phyloP scores from a whole-genome alignment of 2,888 invertebrate species.

The Cataglyphis rosenhaueri region DNA sequence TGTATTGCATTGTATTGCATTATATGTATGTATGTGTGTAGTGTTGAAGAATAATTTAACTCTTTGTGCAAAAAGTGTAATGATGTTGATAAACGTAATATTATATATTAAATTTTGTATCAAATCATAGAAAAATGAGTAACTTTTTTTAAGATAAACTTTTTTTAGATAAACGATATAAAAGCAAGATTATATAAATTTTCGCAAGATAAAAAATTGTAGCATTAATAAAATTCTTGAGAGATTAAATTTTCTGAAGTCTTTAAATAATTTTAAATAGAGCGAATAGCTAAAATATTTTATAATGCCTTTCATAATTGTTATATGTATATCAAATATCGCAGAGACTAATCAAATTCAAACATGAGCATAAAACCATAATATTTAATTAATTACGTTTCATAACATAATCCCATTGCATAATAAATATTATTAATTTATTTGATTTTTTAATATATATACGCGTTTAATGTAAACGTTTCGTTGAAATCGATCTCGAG shows the following conservation, averaged over 20 bases:
- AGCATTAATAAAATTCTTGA: background rate
- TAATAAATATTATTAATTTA: conserved; percentile 1
- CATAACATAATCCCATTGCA: background rate
- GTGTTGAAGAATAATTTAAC: conserved; percentile 8
- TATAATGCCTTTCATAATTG: background rate
- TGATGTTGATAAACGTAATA: background rate
- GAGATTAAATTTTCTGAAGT: background rate
- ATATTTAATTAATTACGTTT: background rate
- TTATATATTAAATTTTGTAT: background rate
- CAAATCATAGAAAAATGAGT: background rate
- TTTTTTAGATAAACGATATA: background rate
- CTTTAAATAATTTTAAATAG: background rate
- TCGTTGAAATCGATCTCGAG: background rate
- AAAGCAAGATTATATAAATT: background rate
- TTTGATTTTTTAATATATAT: background rate
- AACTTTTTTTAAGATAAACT: background rate
- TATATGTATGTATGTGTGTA: background rate
- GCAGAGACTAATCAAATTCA: background rate
- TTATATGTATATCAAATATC: background rate
- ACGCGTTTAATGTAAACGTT: background rate
- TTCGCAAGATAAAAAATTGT: background rate
- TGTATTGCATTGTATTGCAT: background rate
- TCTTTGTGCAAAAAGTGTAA: background rate
- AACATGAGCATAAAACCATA: background rate
- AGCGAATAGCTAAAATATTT: background rate